Evolutionary conservation across 2,113 vertebrate species (phyloP).

Genomic region (Pseudorectes ferrugineus): DNA sequence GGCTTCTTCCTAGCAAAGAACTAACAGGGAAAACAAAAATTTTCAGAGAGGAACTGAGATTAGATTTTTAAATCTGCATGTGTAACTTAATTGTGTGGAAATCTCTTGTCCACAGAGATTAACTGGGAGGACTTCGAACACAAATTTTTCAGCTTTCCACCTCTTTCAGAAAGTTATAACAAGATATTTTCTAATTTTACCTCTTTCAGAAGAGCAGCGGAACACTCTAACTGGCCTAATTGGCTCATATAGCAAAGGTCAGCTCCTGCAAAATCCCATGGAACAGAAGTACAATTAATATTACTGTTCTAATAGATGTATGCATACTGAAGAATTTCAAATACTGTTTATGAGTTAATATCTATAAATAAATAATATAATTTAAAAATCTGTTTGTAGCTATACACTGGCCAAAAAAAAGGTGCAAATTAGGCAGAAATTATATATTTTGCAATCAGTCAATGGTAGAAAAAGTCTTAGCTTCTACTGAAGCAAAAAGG

Average conservation of each 20-base stretch:
- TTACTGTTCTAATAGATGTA: neutral
- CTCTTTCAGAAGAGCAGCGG: neutral
- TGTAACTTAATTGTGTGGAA: neutral
- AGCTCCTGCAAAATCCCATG: neutral
- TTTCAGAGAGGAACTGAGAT: neutral
- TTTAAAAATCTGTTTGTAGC: neutral
- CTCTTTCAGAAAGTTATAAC: neutral
- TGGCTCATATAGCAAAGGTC: neutral
- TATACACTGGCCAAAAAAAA: neutral
- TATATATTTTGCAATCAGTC: neutral
- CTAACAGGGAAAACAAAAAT: neutral
- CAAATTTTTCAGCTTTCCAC: neutral
- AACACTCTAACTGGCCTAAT: neutral
- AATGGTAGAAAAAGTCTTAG: neutral
- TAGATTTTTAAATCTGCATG: neutral
- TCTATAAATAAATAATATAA: neutral
- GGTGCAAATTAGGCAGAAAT: neutral
- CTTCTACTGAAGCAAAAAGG: neutral
- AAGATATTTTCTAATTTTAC: neutral
- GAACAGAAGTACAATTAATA: neutral
- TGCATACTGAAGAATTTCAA: neutral
- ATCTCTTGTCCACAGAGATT: neutral
- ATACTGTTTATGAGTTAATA: neutral
- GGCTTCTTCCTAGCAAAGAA: neutral
- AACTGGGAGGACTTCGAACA: neutral